Base-by-base conservation (phyloP, 1,140 invertebrate species). In the Drosophila takahashii region DNA sequence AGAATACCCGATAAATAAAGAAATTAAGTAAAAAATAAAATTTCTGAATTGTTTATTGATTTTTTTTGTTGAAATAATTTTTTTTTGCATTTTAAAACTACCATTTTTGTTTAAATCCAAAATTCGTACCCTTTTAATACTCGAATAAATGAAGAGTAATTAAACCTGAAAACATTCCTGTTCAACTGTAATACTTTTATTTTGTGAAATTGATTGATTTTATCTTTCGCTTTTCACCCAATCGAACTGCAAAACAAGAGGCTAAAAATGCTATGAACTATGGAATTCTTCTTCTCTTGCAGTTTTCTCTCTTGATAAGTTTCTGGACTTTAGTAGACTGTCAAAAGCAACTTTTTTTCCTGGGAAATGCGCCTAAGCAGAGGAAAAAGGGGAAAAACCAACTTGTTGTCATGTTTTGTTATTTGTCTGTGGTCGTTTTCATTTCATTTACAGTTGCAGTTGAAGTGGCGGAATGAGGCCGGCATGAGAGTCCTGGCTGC, bases 381-480 rank as follows among this genome's bases (percentile, higher is more conserved):
- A 44, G n/a, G 3, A 45, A 39, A 51, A 11, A n/a, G 5, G 13
- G 32, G 39, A 44, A 29, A 51, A 27, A 13, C 18, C 10, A 73
- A 61, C 45, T 67, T 76, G 64, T 81, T 83, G 51, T 74, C 61
- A 56, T 71, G 42, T 45, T 71, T 81, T 79, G 64, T 87, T 87
- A 69, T 71, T 83, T 70, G 72, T 84, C 39, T 89, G 83, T 57
- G 83, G 84, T 77, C 52, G 79, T 64, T 89, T 87, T 79, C 84
- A 77, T 87, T 87, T 89, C 83, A 79, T 83, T 87, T 89, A 70
- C 83, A 89, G 79, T 73, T 66, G 65, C 76, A 64, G 54, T 70
- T 64, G 18, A 61, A 64, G 36, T 62, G 42, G 36, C 61, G 56
- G 36, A 51, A 47, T 42, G 15, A 47, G 61, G 83, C 78, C 60